These are phyloP conservation scores for Zaprionus kolodkinae DNA, from an alignment of 1,140 invertebrate genomes.

Conservation along the genomic window DNA sequence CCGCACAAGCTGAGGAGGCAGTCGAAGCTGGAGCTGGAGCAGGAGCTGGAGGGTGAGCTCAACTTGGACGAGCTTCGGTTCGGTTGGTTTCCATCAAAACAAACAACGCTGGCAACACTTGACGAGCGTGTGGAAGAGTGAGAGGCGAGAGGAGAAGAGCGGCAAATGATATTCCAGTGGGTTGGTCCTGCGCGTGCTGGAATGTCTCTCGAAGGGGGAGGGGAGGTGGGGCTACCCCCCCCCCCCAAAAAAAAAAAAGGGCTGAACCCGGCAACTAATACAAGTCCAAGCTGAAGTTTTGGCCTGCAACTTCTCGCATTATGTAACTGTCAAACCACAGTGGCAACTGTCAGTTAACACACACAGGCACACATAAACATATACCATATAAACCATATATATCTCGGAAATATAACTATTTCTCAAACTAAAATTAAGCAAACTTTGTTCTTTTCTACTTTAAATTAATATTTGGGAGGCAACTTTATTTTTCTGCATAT, in stretches of 20 bases:
- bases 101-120: slow-evolving; percentile 64
- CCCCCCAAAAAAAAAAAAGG: slow-evolving; percentile 11
- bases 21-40: not conserved
- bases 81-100: slow-evolving; percentile 61
- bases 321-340: slow-evolving; percentile 13
- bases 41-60: not conserved
- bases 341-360: not conserved
- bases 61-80: slow-evolving; percentile 8
- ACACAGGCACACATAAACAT: not conserved
- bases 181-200: slow-evolving; percentile 18
- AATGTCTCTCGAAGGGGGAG: slow-evolving; percentile 11
- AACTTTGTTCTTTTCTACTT: not conserved
- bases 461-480: not conserved
- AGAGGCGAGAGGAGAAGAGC: slow-evolving; percentile 4
- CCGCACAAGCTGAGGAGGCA: slow-evolving; percentile 27
- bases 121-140: slow-evolving; percentile 35
- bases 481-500: not conserved
- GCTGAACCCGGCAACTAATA: slow-evolving; percentile 24
- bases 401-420: not conserved
- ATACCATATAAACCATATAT: not conserved
- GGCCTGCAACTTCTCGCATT: slow-evolving; percentile 24
- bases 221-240: not conserved
- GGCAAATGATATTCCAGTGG: slow-evolving; percentile 35
- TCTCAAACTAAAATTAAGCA: not conserved
- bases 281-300: slow-evolving; percentile 8